These are phyloP conservation scores for Keiferia lycopersicella DNA, from an alignment of 2,888 invertebrate species.

Conservation along the genomic window DNA sequence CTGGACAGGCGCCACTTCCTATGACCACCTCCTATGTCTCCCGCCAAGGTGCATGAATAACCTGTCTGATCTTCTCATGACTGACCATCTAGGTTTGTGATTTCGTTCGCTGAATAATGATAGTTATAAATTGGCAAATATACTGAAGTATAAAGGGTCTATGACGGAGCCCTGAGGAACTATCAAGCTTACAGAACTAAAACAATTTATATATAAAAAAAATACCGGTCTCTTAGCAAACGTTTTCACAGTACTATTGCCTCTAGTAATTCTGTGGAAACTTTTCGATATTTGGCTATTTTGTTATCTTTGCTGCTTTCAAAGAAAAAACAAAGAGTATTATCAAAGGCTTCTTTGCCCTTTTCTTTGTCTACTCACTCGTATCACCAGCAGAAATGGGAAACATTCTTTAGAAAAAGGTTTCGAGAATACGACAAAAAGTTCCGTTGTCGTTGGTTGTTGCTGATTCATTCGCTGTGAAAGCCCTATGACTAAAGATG, in stretches of 20 bases:
- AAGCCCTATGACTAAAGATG: slow-evolving; percentile 19
- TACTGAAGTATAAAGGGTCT: not conserved
- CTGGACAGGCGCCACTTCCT: slow-evolving; percentile 29
- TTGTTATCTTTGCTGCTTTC: too few relatives aligned
- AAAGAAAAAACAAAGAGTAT: too few relatives aligned
- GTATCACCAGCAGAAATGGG: too few relatives aligned
- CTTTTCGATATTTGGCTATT: too few relatives aligned
- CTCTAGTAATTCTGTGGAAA: too few relatives aligned
- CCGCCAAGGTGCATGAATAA: slow-evolving; percentile 17
- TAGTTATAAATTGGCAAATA: not conserved
- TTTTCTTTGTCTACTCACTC: too few relatives aligned
- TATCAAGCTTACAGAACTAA: not conserved
- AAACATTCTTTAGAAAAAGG: too few relatives aligned
- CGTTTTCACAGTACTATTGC: not conserved
- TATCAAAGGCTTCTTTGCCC: too few relatives aligned
- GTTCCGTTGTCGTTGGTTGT: not conserved
- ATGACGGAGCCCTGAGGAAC: not conserved
- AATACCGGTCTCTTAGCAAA: too few relatives aligned
- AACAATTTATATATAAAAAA: too few relatives aligned
- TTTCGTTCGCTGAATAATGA: slow-evolving; percentile 8
- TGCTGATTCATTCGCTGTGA: slow-evolving; percentile 1
- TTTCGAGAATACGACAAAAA: too few relatives aligned
- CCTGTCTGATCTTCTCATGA: slow-evolving; percentile 1
- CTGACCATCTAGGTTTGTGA: not conserved
- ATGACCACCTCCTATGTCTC: slow-evolving; percentile 15